phyloP scores from a whole-genome alignment of 92 coral and sea anemone species.

The Montipora capitata region DNA sequence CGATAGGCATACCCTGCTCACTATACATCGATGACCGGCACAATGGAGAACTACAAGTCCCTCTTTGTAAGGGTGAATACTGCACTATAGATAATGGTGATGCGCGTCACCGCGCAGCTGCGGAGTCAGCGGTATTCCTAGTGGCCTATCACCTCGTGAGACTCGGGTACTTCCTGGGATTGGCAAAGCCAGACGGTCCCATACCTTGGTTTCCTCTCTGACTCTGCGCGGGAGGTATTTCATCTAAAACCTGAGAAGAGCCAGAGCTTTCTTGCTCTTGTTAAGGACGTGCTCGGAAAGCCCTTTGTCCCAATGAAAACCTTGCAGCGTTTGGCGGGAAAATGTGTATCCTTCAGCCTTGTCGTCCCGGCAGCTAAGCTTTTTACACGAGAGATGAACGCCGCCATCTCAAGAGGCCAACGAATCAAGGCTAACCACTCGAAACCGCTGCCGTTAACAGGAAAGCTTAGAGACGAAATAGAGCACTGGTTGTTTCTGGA shows the following conservation, averaged over 20 bases:
- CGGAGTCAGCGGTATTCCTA: conserved; percentile 19
- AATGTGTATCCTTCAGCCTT: conserved; percentile 42
- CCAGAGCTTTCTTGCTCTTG: conserved; percentile 39
- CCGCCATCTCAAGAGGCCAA: conserved; percentile 31
- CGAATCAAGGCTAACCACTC: conserved; percentile 12
- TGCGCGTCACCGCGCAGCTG: conserved; percentile 21
- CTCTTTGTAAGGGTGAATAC: conserved; percentile 9
- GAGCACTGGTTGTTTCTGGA: too few relatives aligned
- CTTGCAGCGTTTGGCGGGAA: conserved; percentile 33
- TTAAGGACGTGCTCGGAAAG: conserved; percentile 34
- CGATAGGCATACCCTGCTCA: conserved; percentile 54
- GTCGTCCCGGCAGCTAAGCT: conserved; percentile 25
- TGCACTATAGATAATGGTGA: neutral
- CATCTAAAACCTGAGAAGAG: conserved; percentile 40
- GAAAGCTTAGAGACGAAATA: too few relatives aligned
- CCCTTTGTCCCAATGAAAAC: neutral
- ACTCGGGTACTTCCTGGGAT: conserved; percentile 61
- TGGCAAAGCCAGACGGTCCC: conserved; percentile 17
- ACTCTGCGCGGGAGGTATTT: conserved; percentile 45
- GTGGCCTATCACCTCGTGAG: conserved; percentile 15
- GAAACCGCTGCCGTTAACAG: too few relatives aligned
- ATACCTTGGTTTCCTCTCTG: conserved; percentile 44
- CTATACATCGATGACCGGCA: conserved; percentile 5
- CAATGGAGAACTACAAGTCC: conserved; percentile 16
- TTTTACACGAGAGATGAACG: conserved; percentile 42